A percentile compares a stretch with the other conserved stretches of the same genome.
Evolutionary conservation across 2,888 invertebrate genomes (phyloP).

Genomic region (Perithous albicinctus): DNA sequence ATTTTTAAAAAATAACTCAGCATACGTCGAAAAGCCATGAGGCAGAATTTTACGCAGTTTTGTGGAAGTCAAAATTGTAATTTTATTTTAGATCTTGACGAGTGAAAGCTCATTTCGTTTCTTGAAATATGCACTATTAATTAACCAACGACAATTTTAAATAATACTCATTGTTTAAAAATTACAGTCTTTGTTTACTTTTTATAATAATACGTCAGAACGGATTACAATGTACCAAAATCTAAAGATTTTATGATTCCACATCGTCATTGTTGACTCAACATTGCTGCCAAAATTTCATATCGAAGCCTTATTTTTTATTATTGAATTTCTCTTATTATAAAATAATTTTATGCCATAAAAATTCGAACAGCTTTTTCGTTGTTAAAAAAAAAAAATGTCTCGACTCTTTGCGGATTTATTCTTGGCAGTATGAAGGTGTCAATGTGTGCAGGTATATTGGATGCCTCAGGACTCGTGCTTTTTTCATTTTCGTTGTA

Average conservation of each 20-base stretch:
- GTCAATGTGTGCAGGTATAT: neutral
- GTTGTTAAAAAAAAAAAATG: constrained; percentile 29
- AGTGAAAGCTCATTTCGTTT: no score
- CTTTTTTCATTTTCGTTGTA: constrained; percentile 25
- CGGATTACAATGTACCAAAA: no score
- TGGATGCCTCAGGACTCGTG: constrained; percentile 10
- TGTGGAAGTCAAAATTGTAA: no score
- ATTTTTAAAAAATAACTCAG: no score
- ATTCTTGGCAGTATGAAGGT: neutral
- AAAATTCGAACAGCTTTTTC: neutral
- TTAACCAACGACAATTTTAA: no score
- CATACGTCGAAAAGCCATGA: no score
- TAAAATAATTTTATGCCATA: neutral
- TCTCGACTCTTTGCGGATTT: constrained; percentile 19
- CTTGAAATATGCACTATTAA: no score
- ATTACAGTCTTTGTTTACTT: no score
- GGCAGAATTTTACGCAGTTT: no score
- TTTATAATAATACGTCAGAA: no score
- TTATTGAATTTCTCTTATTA: neutral
- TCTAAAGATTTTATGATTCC: no score
- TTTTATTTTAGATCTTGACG: neutral
- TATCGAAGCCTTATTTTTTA: neutral
- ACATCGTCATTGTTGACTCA: neutral
- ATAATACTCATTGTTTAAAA: no score
- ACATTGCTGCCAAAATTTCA: neutral